A percentile compares a stretch with the other conserved stretches of the same genome.
Conservation (phyloP, 30 jellyfish, hydroid and myxozoan species). For the Nemopilema nomurai region DNA sequence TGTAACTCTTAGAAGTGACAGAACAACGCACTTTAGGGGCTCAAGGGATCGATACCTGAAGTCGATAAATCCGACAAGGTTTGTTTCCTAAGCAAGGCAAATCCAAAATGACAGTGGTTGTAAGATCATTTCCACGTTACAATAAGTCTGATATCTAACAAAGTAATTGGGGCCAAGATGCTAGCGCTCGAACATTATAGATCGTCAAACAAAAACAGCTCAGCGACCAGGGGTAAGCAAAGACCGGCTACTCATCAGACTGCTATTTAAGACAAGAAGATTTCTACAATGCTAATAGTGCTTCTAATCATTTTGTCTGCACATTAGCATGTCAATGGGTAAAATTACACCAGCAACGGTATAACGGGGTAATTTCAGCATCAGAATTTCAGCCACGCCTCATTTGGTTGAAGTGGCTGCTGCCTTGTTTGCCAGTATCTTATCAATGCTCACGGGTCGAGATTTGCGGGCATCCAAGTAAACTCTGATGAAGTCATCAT, state of each 20-base stretch:
- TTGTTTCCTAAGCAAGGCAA: background rate
- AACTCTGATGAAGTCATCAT: background rate
- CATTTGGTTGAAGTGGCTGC: background rate
- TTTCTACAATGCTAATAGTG: too few relatives aligned
- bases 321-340: background rate
- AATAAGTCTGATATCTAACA: too few relatives aligned
- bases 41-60: background rate
- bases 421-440: background rate
- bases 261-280: too few relatives aligned
- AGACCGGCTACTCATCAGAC: too few relatives aligned
- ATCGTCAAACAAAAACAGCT: too few relatives aligned
- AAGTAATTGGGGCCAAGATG: too few relatives aligned
- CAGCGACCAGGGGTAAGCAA: too few relatives aligned
- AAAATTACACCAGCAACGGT: background rate
- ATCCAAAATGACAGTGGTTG: background rate
- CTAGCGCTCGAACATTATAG: too few relatives aligned
- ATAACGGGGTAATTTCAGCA: background rate
- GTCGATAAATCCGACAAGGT: background rate
- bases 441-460: background rate
- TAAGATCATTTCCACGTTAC: background rate
- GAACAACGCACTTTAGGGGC: background rate
- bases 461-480: background rate
- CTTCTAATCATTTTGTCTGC: too few relatives aligned
- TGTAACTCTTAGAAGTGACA: background rate
- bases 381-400: background rate